These are phyloP conservation scores for Saccostrea glomerata DNA, from an alignment of 1,140 invertebrate genomes.

Conservation along the genomic window DNA sequence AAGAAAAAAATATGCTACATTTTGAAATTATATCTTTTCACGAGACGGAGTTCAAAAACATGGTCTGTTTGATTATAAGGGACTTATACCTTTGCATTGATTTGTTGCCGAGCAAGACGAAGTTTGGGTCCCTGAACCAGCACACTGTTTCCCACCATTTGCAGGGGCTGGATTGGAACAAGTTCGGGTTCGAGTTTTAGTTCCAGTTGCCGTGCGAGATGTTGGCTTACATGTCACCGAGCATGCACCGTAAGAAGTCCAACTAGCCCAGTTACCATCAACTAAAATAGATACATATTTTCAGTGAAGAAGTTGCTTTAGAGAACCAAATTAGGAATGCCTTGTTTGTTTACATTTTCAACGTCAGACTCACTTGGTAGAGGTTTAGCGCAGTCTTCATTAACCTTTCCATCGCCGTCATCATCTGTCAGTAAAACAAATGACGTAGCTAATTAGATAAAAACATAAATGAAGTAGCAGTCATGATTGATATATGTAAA, in stretches of 20 bases:
- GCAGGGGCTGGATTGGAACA: constrained; percentile 82
- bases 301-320: not conserved
- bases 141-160: constrained; percentile 65
- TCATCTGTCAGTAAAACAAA: constrained; percentile 38
- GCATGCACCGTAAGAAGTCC: constrained; percentile 77
- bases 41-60: too few species aligned
- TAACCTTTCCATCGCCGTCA: constrained; percentile 58
- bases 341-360: too few species aligned
- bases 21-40: too few species aligned
- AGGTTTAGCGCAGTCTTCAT: constrained; percentile 21
- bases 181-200: constrained; percentile 81
- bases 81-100: constrained; percentile 46
- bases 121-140: constrained; percentile 53
- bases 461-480: too few species aligned
- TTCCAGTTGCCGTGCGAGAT: constrained; percentile 76
- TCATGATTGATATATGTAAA: too few species aligned
- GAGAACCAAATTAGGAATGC: too few species aligned
- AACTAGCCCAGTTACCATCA: constrained; percentile 84
- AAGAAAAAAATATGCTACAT: too few species aligned
- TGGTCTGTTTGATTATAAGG: not conserved
- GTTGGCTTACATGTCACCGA: constrained; percentile 81
- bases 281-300: constrained; percentile 65
- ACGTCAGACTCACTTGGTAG: constrained; percentile 55
- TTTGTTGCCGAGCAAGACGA: constrained; percentile 50
- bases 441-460: too few species aligned